A percentile compares a stretch with the other conserved stretches of the same genome.
phyloP scores from a whole-genome alignment of 1,140 invertebrate species.

The Drosophila pachea region DNA sequence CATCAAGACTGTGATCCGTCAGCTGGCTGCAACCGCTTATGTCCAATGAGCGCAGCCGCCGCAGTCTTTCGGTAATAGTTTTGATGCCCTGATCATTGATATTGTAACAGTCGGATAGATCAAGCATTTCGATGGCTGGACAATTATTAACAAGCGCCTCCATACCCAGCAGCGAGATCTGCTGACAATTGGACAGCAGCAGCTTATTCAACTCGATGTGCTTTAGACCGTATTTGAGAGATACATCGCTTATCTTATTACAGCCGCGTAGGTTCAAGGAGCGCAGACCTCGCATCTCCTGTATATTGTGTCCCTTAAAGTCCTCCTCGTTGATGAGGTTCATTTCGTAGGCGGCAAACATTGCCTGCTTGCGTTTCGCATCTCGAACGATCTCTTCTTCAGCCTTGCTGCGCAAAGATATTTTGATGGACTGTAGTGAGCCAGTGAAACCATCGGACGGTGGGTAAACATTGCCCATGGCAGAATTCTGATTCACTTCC shows the following conservation, averaged over 20 bases:
- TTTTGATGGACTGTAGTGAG: slow-evolving; percentile 78
- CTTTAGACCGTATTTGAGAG: slow-evolving; percentile 83
- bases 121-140: slow-evolving; percentile 84
- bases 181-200: slow-evolving; percentile 84
- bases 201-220: slow-evolving; percentile 81
- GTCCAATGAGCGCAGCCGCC: slow-evolving; percentile 82
- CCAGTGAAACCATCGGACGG: slow-evolving; percentile 37
- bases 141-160: slow-evolving; percentile 83
- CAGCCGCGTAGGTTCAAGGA: slow-evolving; percentile 84
- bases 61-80: slow-evolving; percentile 81
- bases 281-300: slow-evolving; percentile 81
- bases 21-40: slow-evolving; percentile 84
- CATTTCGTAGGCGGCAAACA: slow-evolving; percentile 82
- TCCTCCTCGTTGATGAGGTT: slow-evolving; percentile 79
- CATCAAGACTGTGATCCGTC: slow-evolving; percentile 83
- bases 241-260: slow-evolving; percentile 85
- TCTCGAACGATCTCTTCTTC: slow-evolving; percentile 84
- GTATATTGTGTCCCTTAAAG: slow-evolving; percentile 80
- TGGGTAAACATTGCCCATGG: slow-evolving; percentile 54
- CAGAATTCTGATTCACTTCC: slow-evolving; percentile 51
- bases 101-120: slow-evolving; percentile 84
- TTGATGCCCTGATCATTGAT: slow-evolving; percentile 84
- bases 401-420: slow-evolving; percentile 83
- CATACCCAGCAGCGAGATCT: slow-evolving; percentile 84
- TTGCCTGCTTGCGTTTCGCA: slow-evolving; percentile 82